Base-by-base conservation (phyloP, 1,140 invertebrate genomes). In the Stegodyphus mimosarum region DNA sequence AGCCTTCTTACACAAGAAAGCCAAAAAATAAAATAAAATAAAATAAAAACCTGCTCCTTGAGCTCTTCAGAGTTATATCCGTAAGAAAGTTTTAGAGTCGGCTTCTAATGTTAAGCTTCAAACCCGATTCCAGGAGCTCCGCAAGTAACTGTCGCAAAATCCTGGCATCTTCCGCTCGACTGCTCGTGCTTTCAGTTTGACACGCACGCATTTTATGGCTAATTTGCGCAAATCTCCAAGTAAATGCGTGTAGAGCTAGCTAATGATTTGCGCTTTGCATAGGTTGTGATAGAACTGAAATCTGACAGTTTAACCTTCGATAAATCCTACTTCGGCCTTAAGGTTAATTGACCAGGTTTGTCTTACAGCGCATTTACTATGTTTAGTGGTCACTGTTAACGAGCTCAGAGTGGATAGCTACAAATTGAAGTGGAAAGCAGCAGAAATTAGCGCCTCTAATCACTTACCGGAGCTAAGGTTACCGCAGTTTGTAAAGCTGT, bases 341-440 rank as follows among this genome's bases (percentile, higher is more conserved):
- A 49, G 55, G 79, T 73, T 83, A 83, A 83, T 83, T 83, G 79
- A 73, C 70, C 71, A 48, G 18, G n/a, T 48, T 48, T 60, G 33
- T 52, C 63, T 50, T 66, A 50, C n/a, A 78, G 55, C 55, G 52
- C 48, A 11, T 78, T 78, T 49, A 10, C 50, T 13, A 80, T 74
- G 55, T n/a, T 15, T 69, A 64, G 18, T 83, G 79, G 79, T 74
- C 79, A 83, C 17, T 60, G 60, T 49, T 71, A 79, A 60, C 77
- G 77, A 55, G 67, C 77, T 71, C 49, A 33, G 60, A 18, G 70
- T 52, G 51, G n/a, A 67, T 48, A 53, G 64, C 33, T 63, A 15
- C 67, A 74, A 81, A 81, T 72, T 73, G 70, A 72, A 66, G 78
- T 49, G 53, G 70, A 69, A 51, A 74, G 71, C 67, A 74, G n/a